A percentile compares a stretch with the other conserved stretches of the same genome.
These are phyloP conservation scores for Synergus laeviventris DNA, from an alignment of 2,888 invertebrate species.

Conservation along the genomic window DNA sequence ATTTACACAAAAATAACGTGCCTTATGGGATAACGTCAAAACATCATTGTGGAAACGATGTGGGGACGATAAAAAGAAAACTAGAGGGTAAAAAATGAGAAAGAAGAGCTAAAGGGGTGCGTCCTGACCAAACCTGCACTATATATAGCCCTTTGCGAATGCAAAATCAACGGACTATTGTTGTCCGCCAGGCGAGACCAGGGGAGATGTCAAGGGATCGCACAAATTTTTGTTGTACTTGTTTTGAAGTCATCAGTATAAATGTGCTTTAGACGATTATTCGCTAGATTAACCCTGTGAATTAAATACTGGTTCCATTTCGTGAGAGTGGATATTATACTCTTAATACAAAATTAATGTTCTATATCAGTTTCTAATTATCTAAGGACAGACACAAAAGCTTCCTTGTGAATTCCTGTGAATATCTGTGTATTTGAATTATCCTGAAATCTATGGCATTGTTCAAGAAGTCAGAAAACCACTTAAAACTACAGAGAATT, in stretches of 20 bases:
- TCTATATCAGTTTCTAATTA: no score
- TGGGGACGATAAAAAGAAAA: constrained; percentile 47
- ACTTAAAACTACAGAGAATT: no score
- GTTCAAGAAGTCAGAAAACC: no score
- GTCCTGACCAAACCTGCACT: constrained; percentile 51
- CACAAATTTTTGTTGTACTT: constrained; percentile 24
- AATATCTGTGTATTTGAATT: no score
- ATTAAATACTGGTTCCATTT: background rate
- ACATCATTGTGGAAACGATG: constrained; percentile 64
- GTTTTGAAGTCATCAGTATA: constrained; percentile 28
- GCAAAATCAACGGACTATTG: constrained; percentile 72
- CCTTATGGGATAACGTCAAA: constrained; percentile 74
- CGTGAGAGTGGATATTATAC: background rate
- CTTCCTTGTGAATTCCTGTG: no score
- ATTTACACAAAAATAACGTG: constrained; percentile 73
- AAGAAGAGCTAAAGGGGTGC: constrained; percentile 56
- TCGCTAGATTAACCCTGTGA: constrained; percentile 20
- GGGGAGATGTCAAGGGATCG: background rate
- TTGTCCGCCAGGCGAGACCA: constrained; percentile 42
- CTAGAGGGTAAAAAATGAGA: constrained; percentile 51
- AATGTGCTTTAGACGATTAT: constrained; percentile 26
- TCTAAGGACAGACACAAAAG: no score
- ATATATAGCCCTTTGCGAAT: constrained; percentile 60
- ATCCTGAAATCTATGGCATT: no score
- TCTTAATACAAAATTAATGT: background rate